A percentile compares a stretch with the other conserved stretches of the same genome.
Evolutionary conservation across 2,113 vertebrate genomes (phyloP).

Genomic region (Symphodus melops): DNA sequence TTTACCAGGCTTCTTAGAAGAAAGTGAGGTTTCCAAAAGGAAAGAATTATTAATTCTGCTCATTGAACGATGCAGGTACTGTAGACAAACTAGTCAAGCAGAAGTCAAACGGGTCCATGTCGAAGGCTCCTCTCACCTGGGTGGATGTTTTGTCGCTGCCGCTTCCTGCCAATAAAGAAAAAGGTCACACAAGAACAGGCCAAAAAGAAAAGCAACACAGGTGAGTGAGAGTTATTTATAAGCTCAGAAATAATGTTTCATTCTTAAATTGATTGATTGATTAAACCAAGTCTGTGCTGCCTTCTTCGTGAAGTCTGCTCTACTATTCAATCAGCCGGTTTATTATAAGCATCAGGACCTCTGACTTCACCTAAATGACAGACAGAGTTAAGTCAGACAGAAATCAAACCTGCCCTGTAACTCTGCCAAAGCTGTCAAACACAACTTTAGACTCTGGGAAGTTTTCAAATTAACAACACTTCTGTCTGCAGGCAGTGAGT

Average conservation of each 20-base stretch:
- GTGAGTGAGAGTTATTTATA: conserved; percentile 59
- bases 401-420: conserved; percentile 52
- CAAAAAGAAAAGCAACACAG: conserved; percentile 52
- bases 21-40: too few species aligned
- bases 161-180: conserved; percentile 84
- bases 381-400: conserved; percentile 55
- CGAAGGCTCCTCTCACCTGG: conserved; percentile 88
- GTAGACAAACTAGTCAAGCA: conserved; percentile 80
- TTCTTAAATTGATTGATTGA: too few species aligned
- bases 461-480: conserved; percentile 59
- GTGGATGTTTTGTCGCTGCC: conserved; percentile 90
- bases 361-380: conserved; percentile 56
- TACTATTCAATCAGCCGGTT: conserved; percentile 15
- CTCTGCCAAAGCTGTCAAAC: conserved; percentile 56
- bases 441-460: conserved; percentile 61
- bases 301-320: neutral
- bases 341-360: conserved; percentile 49
- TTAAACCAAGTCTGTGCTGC: neutral
- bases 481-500: conserved; percentile 51
- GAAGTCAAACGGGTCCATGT: conserved; percentile 77
- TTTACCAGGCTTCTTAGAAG: too few species aligned
- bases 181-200: conserved; percentile 64
- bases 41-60: too few species aligned
- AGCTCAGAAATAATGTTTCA: neutral
- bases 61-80: too few species aligned